Evolutionary conservation across 2,888 invertebrate genomes (phyloP).

Genomic region (Gryllus longicercus): DNA sequence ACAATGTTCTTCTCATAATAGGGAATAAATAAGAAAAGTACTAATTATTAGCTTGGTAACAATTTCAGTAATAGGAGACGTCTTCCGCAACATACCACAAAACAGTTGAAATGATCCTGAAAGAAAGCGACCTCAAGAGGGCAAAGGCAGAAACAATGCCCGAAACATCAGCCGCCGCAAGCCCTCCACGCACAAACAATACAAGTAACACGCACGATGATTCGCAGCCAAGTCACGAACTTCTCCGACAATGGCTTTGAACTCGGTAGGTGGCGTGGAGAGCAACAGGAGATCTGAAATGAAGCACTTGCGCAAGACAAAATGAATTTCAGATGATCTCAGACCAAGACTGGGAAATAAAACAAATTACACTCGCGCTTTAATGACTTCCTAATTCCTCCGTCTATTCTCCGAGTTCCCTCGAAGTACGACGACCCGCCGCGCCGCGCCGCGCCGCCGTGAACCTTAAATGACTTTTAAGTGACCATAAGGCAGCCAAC

Average conservation of each 20-base stretch:
- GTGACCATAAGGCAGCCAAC: neutral
- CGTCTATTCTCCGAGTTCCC: neutral
- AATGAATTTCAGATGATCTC: slow-evolving; percentile 17
- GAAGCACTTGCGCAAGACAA: neutral
- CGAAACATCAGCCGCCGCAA: no score
- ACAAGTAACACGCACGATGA: neutral
- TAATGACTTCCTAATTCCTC: slow-evolving; percentile 17
- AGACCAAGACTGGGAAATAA: neutral
- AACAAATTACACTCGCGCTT: neutral
- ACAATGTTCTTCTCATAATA: no score
- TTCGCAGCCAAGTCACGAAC: neutral
- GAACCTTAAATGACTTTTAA: neutral
- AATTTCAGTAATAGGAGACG: no score
- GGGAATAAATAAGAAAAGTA: no score
- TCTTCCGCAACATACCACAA: no score
- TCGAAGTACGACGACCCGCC: neutral
- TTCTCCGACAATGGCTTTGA: neutral
- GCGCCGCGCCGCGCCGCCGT: neutral
- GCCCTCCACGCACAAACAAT: neutral
- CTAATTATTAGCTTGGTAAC: no score
- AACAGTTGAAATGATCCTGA: no score
- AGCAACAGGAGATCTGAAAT: neutral
- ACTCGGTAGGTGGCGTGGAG: neutral
- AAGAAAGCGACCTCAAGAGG: no score
- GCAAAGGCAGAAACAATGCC: no score